Evolutionary conservation across 1,140 invertebrate species (phyloP).

Genomic region (Ptiloglossa arizonensis): DNA sequence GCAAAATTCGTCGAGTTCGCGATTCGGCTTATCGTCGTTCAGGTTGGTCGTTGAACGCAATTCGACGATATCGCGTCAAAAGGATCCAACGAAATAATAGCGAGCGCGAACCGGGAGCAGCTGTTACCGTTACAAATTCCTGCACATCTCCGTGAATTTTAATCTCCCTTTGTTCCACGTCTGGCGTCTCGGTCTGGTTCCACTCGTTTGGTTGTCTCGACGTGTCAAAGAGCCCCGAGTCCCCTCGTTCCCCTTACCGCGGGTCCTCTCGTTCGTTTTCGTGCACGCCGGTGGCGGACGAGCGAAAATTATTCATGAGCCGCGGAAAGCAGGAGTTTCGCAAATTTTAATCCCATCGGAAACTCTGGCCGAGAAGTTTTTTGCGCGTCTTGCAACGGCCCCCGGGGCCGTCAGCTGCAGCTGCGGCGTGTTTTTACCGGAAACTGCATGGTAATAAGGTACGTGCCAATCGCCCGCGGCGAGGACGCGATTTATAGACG

Average conservation of each 20-base stretch:
- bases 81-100: too few relatives aligned
- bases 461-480: constrained; percentile 41
- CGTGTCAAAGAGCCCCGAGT: not conserved
- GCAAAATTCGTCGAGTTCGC: too few relatives aligned
- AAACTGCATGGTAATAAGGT: constrained; percentile 50
- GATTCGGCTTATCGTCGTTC: too few relatives aligned
- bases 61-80: too few relatives aligned
- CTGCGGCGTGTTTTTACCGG: constrained; percentile 40
- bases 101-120: not conserved
- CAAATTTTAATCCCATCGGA: constrained; percentile 32
- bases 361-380: constrained; percentile 3
- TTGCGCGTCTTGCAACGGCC: constrained; percentile 9
- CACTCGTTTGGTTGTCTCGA: not conserved
- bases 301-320: constrained; percentile 44
- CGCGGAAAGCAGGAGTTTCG: constrained; percentile 23
- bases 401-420: constrained; percentile 52
- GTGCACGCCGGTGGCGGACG: not conserved
- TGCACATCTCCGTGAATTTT: not conserved
- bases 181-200: too few relatives aligned
- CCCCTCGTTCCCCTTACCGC: too few relatives aligned
- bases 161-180: not conserved
- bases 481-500: constrained; percentile 51
- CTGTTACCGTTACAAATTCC: not conserved
- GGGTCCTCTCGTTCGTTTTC: not conserved
- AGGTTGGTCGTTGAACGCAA: too few relatives aligned